These are phyloP conservation scores for Colaptes auratus DNA, from an alignment of 2,113 vertebrate species.

Conservation along the genomic window DNA sequence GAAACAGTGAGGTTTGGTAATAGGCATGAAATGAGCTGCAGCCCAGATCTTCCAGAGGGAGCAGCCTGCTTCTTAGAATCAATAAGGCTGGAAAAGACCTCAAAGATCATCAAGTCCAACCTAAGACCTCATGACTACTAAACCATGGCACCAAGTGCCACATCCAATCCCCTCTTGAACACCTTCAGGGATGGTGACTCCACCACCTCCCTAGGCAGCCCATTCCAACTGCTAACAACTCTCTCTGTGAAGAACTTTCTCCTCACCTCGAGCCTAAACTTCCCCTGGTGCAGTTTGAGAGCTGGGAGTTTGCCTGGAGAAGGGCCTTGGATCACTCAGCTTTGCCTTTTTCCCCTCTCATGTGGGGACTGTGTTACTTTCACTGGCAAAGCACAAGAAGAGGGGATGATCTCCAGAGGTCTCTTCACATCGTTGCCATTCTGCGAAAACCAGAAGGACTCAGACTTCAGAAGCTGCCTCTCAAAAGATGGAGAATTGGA, in stretches of 20 bases:
- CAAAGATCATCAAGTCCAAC: no score
- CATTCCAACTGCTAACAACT: no score
- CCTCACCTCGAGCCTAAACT: no score
- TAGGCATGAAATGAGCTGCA: background rate
- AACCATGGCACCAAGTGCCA: no score
- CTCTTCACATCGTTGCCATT: no score
- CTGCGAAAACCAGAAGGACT: background rate
- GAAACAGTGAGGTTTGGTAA: fast-evolving
- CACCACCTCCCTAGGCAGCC: no score
- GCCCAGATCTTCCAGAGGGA: background rate
- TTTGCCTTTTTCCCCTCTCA: background rate
- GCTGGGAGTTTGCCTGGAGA: fast-evolving
- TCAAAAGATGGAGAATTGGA: background rate
- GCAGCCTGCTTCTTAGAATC: background rate
- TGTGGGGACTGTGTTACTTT: background rate
- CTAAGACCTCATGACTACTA: no score
- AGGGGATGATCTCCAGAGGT: background rate
- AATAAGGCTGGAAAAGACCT: no score
- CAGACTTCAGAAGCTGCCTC: background rate
- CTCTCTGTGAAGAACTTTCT: no score
- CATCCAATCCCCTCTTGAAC: no score
- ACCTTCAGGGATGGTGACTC: no score
- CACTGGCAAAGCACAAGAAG: fast-evolving
- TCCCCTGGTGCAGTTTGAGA: no score
- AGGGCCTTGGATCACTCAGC: background rate